Evolutionary conservation across 1,140 invertebrate genomes (phyloP).

Genomic region (Plectrocnemia conspersa): DNA sequence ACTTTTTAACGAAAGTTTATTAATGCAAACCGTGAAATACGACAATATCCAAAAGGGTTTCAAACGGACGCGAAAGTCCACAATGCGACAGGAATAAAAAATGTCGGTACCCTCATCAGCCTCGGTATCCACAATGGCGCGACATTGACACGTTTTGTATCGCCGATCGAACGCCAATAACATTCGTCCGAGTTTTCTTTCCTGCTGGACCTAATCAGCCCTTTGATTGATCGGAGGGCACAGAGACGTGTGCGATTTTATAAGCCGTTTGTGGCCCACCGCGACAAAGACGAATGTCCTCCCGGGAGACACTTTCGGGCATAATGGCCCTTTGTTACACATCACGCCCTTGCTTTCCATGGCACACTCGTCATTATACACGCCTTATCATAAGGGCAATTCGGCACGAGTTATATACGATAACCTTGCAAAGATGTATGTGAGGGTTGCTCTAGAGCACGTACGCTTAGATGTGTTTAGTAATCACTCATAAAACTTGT

Average conservation of each 20-base stretch:
- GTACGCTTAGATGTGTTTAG: too few species aligned
- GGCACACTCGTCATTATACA: not conserved
- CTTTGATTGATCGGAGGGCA: conserved; percentile 7
- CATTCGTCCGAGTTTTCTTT: not conserved
- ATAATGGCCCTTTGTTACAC: conserved; percentile 8
- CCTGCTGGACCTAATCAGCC: not conserved
- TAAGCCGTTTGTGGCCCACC: conserved; percentile 1
- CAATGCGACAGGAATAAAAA: too few species aligned
- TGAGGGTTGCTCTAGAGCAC: too few species aligned
- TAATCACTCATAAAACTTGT: too few species aligned
- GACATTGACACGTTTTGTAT: not conserved
- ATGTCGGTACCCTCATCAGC: not conserved
- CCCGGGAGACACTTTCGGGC: not conserved
- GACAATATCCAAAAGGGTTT: too few species aligned
- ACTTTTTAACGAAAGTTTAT: not conserved
- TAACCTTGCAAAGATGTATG: too few species aligned
- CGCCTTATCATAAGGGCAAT: conserved; percentile 4
- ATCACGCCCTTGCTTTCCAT: not conserved
- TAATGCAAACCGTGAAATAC: not conserved
- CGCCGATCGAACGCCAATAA: not conserved
- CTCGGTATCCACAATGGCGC: not conserved
- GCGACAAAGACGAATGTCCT: conserved; percentile 8
- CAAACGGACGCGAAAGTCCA: too few species aligned
- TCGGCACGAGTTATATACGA: too few species aligned
- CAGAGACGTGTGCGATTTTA: conserved; percentile 1